Evolutionary conservation across 2,113 vertebrate species (phyloP), one percentile per base, ranked within the genome.

Genomic region (Tauraco erythrolophus): DNA sequence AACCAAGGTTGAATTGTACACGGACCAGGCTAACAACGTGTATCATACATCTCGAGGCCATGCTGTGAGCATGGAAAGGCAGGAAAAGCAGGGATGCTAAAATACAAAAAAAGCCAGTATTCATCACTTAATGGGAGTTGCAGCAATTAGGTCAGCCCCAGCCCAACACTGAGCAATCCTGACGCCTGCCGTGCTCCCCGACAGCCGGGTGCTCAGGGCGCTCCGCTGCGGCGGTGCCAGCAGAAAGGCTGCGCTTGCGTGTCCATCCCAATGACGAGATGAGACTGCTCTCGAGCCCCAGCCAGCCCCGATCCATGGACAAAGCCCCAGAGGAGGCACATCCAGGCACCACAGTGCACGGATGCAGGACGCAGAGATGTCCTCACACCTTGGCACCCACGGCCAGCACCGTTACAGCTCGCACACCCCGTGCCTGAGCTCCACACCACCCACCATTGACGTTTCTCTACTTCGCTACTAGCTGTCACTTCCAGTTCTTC

Each of bases 171-270:
- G 21, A 69, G 43, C 18, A 28, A 48, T 14, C 41, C 45, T 15
- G 18, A 19, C 2, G 0, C 0, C 3, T 2, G 43, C 31, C 21
- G 43, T 0, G 4, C 33, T 46, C 19, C 72, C 37, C 1, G 1
- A 46, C 33, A 39, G 8, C 19, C 10, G 2, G 30, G 62, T 31
- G 56, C 54, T 46, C 35, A 2, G 39, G 15, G 28, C 0, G 2
- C 8, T n/a, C n/a, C n/a, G n/a, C n/a, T n/a, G n/a, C n/a, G n/a
- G n/a, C n/a, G n/a, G n/a, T n/a, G n/a, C n/a, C n/a, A n/a, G n/a
- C n/a, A n/a, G n/a, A n/a, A 48, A 39, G 14, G 31, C 33, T 41
- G 33, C 1, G 3, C 39, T n/a, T 6, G 13, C 2, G 2, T 3
- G 5, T 43, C 53, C 64, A 5, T 30, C n/a, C n/a, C 27, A n/a